These are phyloP conservation scores for Xestobium rufovillosum DNA, from an alignment of 2,888 invertebrate species.

Conservation along the genomic window DNA sequence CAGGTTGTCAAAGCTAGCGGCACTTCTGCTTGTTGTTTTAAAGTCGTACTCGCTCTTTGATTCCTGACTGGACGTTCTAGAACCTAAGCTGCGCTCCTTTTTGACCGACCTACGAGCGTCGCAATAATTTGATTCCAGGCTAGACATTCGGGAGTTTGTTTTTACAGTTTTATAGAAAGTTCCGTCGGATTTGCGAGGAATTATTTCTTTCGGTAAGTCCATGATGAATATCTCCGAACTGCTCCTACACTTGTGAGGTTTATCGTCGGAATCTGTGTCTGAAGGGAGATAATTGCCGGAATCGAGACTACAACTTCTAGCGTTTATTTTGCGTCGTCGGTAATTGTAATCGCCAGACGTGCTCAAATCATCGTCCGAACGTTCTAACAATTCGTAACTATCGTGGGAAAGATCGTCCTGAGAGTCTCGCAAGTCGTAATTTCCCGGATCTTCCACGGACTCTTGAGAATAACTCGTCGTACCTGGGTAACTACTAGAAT, in stretches of 20 bases:
- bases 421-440: conserved; percentile 59
- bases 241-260: conserved; percentile 56
- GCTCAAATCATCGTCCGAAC: conserved; percentile 58
- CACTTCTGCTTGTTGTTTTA: conserved; percentile 29
- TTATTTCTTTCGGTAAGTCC: conserved; percentile 62
- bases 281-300: conserved; percentile 72
- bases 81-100: conserved; percentile 44
- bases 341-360: conserved; percentile 38
- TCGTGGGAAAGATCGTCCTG: conserved; percentile 85
- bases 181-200: conserved; percentile 65
- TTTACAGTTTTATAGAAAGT: conserved; percentile 65
- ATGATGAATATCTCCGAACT: conserved; percentile 66
- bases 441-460: conserved; percentile 57
- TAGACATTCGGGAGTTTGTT: conserved; percentile 58
- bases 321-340: conserved; percentile 36
- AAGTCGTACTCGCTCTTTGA: conserved; percentile 50
- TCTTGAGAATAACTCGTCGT: conserved; percentile 60
- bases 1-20: conserved; percentile 32
- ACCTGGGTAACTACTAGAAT: conserved; percentile 81
- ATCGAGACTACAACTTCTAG: conserved; percentile 65
- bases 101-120: conserved; percentile 49
- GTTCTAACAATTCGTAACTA: conserved; percentile 78
- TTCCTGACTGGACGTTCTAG: conserved; percentile 61
- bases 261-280: conserved; percentile 59
- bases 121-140: conserved; percentile 63